Evolutionary conservation across 2,888 invertebrate species (phyloP).

Genomic region (Aphodius sticticus): DNA sequence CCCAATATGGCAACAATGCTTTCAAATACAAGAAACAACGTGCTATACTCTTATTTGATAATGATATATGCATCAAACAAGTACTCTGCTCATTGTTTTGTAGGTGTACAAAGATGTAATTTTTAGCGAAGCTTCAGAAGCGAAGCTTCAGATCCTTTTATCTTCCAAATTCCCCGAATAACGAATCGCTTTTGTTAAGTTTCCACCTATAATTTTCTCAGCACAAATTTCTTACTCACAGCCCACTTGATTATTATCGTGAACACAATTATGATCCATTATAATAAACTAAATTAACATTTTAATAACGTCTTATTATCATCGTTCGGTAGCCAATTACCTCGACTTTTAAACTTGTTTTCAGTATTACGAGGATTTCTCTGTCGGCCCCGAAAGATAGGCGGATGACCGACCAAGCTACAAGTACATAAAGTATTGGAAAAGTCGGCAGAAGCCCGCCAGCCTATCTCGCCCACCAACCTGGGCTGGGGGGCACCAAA

Average conservation of each 20-base stretch:
- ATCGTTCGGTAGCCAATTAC: background rate
- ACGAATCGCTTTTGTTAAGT: background rate
- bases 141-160: background rate
- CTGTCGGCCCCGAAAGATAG: background rate
- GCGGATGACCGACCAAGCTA: background rate
- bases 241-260: background rate
- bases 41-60: too few relatives aligned
- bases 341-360: background rate
- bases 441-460: background rate
- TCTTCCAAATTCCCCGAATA: background rate
- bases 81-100: too few relatives aligned
- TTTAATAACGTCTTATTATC: conserved; percentile 4
- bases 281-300: background rate
- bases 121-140: background rate
- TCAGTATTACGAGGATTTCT: background rate
- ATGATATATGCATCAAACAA: too few relatives aligned
- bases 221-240: background rate
- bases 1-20: too few relatives aligned
- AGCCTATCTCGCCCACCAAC: background rate
- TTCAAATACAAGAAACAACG: too few relatives aligned
- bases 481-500: background rate
- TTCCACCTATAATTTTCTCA: background rate
- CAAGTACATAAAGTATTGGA: background rate
- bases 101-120: background rate
- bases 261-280: background rate